A percentile compares a stretch with the other conserved stretches of the same genome.
These are phyloP conservation scores for Lithobates sylvaticus DNA, from an alignment of 2,797 vertebrate genomes.

Conservation along the genomic window DNA sequence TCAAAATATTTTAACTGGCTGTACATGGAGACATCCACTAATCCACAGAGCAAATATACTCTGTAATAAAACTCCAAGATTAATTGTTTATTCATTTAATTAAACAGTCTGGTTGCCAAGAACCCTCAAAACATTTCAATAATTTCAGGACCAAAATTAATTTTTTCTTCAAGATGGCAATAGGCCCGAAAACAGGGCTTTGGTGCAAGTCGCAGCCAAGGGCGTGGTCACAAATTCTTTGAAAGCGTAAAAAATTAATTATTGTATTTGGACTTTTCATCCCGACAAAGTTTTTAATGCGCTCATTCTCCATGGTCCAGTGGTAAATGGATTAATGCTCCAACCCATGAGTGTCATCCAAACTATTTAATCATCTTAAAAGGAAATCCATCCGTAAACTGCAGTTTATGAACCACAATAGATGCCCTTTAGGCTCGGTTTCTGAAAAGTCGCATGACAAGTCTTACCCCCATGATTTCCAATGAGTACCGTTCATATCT, in stretches of 20 bases:
- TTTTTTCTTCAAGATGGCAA: slow-evolving; percentile 8
- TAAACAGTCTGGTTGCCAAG: neutral
- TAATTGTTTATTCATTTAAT: neutral
- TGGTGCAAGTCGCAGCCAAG: neutral
- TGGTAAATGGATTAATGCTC: neutral
- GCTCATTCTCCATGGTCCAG: neutral
- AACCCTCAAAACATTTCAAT: neutral
- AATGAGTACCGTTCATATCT: too few species aligned
- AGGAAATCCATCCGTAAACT: neutral
- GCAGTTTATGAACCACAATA: neutral
- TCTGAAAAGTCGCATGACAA: too few species aligned
- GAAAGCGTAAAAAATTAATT: neutral
- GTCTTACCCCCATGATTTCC: too few species aligned
- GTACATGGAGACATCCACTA: neutral
- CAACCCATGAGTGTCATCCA: neutral
- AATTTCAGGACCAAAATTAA: neutral
- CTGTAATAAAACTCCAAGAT: neutral
- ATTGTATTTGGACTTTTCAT: slow-evolving; percentile 6
- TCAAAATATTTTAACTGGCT: neutral
- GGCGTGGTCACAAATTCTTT: slow-evolving; percentile 24
- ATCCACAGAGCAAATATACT: neutral
- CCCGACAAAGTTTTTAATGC: neutral
- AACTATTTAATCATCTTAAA: neutral
- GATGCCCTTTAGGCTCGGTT: too few species aligned
- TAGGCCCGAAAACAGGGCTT: neutral